Conservation (phyloP, 1,140 invertebrate species). For the Tetramorium simillimum region DNA sequence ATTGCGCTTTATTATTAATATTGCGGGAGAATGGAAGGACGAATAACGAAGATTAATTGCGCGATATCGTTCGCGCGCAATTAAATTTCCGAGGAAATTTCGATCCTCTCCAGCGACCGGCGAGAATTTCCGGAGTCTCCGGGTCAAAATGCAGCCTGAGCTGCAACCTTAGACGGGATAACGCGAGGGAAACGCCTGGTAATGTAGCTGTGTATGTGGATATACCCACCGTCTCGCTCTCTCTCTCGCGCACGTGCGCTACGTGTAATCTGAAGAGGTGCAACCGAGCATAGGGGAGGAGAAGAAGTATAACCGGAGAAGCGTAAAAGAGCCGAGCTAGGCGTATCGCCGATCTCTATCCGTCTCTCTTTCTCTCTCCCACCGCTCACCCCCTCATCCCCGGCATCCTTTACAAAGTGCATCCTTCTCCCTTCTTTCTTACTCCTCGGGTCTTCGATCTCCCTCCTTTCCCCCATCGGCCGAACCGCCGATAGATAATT, state of each 20-base stretch:
- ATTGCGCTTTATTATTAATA: neutral
- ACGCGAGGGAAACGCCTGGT: slow-evolving; percentile 21
- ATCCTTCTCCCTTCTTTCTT: slow-evolving; percentile 2
- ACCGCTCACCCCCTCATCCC: neutral
- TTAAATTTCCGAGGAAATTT: slow-evolving; percentile 49
- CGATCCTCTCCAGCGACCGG: neutral
- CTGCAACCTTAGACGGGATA: slow-evolving; percentile 36
- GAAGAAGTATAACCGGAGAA: slow-evolving; percentile 33
- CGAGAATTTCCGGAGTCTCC: slow-evolving; percentile 31
- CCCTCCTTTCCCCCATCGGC: slow-evolving; percentile 23
- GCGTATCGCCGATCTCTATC: slow-evolving; percentile 52
- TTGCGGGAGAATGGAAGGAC: neutral
- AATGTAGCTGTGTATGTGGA: neutral
- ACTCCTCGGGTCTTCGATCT: neutral
- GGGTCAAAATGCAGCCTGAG: neutral
- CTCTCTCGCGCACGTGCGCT: neutral
- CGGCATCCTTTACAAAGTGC: slow-evolving; percentile 2
- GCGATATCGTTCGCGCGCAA: slow-evolving; percentile 14
- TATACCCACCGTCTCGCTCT: neutral
- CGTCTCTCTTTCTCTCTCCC: slow-evolving; percentile 35
- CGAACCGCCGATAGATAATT: slow-evolving; percentile 82
- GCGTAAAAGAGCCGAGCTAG: slow-evolving; percentile 65
- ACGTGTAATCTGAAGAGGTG: slow-evolving; percentile 30
- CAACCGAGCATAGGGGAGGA: slow-evolving; percentile 15
- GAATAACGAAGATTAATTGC: slow-evolving; percentile 8